Base-by-base conservation (phyloP, 2,113 vertebrate genomes). In the Megaceryle torquata region DNA sequence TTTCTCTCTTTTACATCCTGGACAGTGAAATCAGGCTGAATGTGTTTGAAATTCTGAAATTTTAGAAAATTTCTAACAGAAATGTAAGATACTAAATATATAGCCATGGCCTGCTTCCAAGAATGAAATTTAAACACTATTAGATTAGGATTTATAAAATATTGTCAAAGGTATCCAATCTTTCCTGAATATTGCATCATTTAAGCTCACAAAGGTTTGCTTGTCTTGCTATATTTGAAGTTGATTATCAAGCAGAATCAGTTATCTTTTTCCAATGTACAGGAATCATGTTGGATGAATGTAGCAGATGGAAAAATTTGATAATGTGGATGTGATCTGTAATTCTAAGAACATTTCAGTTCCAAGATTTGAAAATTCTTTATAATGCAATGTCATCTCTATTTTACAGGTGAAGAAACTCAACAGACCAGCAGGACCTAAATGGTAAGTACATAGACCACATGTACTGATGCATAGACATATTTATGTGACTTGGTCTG, bases 221-320 rank as follows among this genome's bases (percentile, higher is more conserved):
- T 82, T 63, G 46, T 74, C 59, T 13, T 83, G 24, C 60, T 91
- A 11, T 81, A 72, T 85, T 93, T 82, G 72, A 91, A 77, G 51
- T 7, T 63, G 64, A 28, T 92, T 90, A 91, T 59, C 56, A 77
- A 68, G 68, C 26, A 75, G 72, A 94, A 90, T 83, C 56, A 67
- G 16, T 88, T 91, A 5, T 39, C 37, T 53, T 74, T 56, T 93
- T 88, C 59, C 68, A 50, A 21, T 1, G 2, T 56, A 19, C 6
- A 26, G 10, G 33, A 46, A 70, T 63, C 33, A 54, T 82, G 68
- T 89, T 68, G 72, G 71, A 67, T 74, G 60, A 85, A 68, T 43
- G 41, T 21, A 77, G 41, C 87, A 94, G 82, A 89, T 46, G 41
- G 84, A 37, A 88, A 94, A 85, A 91, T 77, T 89, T 80, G 9